phyloP scores from a whole-genome alignment of 2,113 vertebrate species.

The Meriones unguiculatus region DNA sequence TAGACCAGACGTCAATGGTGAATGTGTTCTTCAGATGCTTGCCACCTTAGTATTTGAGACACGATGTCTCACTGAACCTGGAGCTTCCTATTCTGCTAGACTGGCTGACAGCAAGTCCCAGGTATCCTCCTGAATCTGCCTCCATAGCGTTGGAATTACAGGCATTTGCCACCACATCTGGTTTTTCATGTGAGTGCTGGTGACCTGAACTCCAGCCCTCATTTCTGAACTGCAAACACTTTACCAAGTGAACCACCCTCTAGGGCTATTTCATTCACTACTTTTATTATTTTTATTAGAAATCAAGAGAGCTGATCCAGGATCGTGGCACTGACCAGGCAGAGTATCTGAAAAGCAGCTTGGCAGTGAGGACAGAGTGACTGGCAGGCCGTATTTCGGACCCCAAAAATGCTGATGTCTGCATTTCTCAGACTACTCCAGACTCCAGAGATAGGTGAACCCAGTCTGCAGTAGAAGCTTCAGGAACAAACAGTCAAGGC shows the following conservation, averaged over 20 bases:
- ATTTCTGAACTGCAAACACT: too few relatives aligned
- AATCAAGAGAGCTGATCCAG: background rate
- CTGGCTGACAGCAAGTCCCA: background rate
- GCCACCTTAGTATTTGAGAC: background rate
- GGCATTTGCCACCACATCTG: background rate
- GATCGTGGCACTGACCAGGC: too few relatives aligned
- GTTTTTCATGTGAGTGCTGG: background rate
- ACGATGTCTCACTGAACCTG: background rate
- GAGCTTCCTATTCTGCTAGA: background rate
- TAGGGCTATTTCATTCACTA: too few relatives aligned
- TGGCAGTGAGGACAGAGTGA: too few relatives aligned
- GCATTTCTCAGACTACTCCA: too few relatives aligned
- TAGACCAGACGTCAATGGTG: background rate
- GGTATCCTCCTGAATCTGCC: background rate
- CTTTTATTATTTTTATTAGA: background rate
- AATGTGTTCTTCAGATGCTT: background rate
- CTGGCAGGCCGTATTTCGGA: too few relatives aligned
- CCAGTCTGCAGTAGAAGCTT: too few relatives aligned
- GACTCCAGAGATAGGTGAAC: too few relatives aligned
- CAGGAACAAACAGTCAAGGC: too few relatives aligned
- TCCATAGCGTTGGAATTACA: background rate
- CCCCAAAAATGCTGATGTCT: too few relatives aligned
- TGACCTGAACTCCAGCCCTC: background rate
- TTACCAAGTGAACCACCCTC: background rate
- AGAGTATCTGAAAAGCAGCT: too few relatives aligned